Evolutionary conservation across 2,113 vertebrate species (phyloP).

Genomic region (Tetrao urogallus): DNA sequence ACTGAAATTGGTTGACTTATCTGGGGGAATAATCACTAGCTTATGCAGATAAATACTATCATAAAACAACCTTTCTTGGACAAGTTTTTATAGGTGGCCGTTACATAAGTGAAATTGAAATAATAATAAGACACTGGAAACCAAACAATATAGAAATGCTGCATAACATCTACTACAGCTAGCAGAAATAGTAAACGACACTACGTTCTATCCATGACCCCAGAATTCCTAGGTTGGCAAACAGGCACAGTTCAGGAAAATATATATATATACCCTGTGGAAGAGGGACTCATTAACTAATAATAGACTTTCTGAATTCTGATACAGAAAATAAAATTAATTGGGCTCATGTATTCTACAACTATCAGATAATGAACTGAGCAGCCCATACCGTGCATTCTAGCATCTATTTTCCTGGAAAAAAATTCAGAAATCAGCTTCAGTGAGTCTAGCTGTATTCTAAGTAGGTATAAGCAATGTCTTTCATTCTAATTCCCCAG

Average conservation of each 20-base stretch:
- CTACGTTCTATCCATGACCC: neutral
- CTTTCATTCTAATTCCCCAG: neutral
- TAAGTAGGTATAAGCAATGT: neutral
- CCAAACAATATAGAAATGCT: neutral
- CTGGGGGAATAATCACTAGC: neutral
- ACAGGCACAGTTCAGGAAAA: neutral
- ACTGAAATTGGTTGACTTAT: neutral
- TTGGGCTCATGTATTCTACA: neutral
- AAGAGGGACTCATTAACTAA: neutral
- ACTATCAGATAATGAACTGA: neutral
- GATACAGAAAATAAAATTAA: neutral
- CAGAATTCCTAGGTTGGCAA: neutral
- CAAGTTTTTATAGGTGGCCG: neutral
- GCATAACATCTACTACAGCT: neutral
- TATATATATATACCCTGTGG: neutral
- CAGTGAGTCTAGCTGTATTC: neutral
- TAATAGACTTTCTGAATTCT: neutral
- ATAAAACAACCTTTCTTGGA: neutral
- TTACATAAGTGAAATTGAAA: neutral
- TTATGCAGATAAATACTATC: neutral
- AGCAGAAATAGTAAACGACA: neutral
- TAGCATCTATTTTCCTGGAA: neutral
- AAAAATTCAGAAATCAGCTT: constrained; percentile 5
- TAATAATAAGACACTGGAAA: neutral
- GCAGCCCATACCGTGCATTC: neutral